phyloP scores from a whole-genome alignment of 2,113 vertebrate species.

The Calidris pygmaea region DNA sequence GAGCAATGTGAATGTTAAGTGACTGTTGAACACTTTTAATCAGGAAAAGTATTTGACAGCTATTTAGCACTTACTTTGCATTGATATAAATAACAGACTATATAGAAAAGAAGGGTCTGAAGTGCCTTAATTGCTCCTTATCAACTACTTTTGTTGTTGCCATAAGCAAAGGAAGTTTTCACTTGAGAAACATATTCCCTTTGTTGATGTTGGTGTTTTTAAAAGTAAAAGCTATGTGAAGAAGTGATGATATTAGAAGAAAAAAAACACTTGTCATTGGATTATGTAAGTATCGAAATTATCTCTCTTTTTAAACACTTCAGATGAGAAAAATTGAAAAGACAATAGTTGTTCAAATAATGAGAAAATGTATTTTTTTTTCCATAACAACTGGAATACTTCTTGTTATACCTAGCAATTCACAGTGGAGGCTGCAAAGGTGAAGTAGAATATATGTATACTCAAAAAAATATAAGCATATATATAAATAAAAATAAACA shows the following conservation, averaged over 20 bases:
- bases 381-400: neutral
- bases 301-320: neutral
- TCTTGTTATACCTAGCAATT: neutral
- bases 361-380: neutral
- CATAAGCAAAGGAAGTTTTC: neutral
- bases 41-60: neutral
- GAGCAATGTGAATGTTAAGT: neutral
- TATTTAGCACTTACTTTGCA: neutral
- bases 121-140: neutral
- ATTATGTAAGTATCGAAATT: neutral
- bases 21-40: neutral
- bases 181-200: neutral
- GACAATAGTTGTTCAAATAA: neutral
- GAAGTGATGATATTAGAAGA: neutral
- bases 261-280: neutral
- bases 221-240: neutral
- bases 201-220: neutral
- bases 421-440: neutral
- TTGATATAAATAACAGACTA: neutral
- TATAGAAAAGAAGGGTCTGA: neutral
- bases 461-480: neutral
- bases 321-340: neutral
- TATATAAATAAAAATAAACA: neutral
- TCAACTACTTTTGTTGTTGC: neutral
- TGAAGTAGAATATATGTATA: neutral